phyloP scores from a whole-genome alignment of 2,888 invertebrate species.

The Tachystola acroxantha region DNA sequence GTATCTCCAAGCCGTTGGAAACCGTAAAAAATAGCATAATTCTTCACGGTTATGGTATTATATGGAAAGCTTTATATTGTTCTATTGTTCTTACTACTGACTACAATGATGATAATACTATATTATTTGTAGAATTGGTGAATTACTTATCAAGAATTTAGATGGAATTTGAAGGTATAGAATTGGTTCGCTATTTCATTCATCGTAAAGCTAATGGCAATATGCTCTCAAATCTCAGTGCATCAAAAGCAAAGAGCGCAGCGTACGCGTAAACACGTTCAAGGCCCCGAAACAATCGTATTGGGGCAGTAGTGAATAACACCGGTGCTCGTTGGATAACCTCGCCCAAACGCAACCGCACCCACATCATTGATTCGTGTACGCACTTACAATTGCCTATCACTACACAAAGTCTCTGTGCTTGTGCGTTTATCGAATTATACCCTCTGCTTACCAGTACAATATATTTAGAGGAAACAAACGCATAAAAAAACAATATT shows the following conservation, averaged over 20 bases:
- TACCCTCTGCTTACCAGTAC: no score
- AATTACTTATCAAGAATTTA: background rate
- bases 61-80: background rate
- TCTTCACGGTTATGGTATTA: conserved; percentile 11
- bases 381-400: conserved; percentile 16
- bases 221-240: conserved; percentile 20
- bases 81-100: background rate
- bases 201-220: conserved; percentile 12
- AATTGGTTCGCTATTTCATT: conserved; percentile 15
- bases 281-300: conserved; percentile 43
- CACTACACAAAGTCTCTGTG: conserved; percentile 2
- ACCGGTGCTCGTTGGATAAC: conserved; percentile 12
- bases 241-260: conserved; percentile 27
- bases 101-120: background rate
- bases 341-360: conserved; percentile 14
- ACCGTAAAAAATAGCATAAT: conserved; percentile 26
- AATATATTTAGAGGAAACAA: no score
- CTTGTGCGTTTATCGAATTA: background rate
- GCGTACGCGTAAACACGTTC: conserved; percentile 38
- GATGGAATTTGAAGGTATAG: background rate
- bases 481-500: no score
- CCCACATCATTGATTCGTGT: conserved; percentile 12
- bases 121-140: background rate
- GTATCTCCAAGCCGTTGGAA: conserved; percentile 38
- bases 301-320: conserved; percentile 19